Evolutionary conservation across 2,888 invertebrate genomes (phyloP), one percentile per base, ranked within the genome.

Genomic region (Melikaiella ostensackeni): DNA sequence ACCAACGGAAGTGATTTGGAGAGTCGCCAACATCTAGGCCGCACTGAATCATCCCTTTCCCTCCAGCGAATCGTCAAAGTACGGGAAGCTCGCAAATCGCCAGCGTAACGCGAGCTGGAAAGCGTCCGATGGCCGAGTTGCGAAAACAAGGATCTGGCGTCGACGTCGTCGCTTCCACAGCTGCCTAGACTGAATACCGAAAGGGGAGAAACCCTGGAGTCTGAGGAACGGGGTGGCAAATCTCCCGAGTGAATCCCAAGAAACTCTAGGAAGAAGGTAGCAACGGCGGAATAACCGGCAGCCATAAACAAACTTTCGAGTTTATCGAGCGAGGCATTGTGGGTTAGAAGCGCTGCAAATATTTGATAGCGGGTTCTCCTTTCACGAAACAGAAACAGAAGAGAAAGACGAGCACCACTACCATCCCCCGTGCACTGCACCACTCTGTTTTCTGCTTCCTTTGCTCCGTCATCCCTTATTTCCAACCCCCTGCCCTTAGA

Each of bases 231-330:
- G 38, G 57, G 35, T 35, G 55, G 73, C 57, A 21, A 76, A 42
- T 74, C 59, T 59, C 35, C 19, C 24, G 66, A 66, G 66, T 66
- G 50, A 50, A 33, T 16, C 59, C 38, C 35, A 77, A 75, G 75
- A 83, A 66, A 77, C 76, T 81, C 76, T 76, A 63, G 77, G 74
- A 70, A 57, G 75, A 76, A 80, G 82, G 81, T 82, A 80, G 82
- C 80, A 81, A 85, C 82, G 80, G 77, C 57, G 84, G 83, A 84
- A 85, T 85, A 86, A 85, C 82, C 85, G 84, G 81, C 80, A 85
- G 82, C 85, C 87, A 86, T 89, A 89, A 89, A 88, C 89, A 90
- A 90, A 90, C 89, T 90, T 90, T 87, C 84, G 83, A 86, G 87
- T 89, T 89, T 88, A 88, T 89, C 87, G 88, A 89, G 89, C 86